Evolutionary conservation across 2,113 vertebrate species (phyloP).

Genomic region (Neogale vison): DNA sequence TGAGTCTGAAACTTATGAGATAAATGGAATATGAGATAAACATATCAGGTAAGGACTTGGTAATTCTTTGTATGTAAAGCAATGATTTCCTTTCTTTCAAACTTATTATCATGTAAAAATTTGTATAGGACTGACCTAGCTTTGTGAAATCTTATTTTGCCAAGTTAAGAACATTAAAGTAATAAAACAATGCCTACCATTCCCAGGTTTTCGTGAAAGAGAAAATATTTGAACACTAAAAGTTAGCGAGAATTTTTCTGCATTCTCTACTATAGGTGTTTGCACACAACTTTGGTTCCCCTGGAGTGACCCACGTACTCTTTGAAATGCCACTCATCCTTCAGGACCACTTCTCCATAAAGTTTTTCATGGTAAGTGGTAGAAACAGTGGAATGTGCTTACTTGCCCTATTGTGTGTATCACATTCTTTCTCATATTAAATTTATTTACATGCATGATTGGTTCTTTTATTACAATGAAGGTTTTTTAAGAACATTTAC

Average conservation of each 20-base stretch:
- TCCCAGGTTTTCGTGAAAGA: background rate
- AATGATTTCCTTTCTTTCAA: background rate
- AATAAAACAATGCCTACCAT: background rate
- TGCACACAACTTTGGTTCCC: background rate
- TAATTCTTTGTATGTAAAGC: background rate
- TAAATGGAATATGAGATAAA: background rate
- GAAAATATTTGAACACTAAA: background rate
- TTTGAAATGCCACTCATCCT: background rate
- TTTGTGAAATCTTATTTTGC: slow-evolving; percentile 25
- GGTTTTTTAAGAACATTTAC: background rate
- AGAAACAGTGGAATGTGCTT: background rate
- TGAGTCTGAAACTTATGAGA: background rate
- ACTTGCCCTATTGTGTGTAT: background rate
- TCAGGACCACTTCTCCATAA: background rate
- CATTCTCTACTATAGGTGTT: background rate
- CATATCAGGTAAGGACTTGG: background rate
- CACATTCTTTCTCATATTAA: background rate
- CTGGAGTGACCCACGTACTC: background rate
- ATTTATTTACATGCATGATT: slow-evolving; percentile 16
- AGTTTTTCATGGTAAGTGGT: background rate
- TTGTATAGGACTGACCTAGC: background rate
- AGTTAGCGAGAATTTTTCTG: background rate
- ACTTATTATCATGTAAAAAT: background rate
- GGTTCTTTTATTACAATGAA: background rate
- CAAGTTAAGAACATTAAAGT: background rate